Evolutionary conservation across 2,888 invertebrate species (phyloP).

Genomic region (Brachypalpus laphriformis): DNA sequence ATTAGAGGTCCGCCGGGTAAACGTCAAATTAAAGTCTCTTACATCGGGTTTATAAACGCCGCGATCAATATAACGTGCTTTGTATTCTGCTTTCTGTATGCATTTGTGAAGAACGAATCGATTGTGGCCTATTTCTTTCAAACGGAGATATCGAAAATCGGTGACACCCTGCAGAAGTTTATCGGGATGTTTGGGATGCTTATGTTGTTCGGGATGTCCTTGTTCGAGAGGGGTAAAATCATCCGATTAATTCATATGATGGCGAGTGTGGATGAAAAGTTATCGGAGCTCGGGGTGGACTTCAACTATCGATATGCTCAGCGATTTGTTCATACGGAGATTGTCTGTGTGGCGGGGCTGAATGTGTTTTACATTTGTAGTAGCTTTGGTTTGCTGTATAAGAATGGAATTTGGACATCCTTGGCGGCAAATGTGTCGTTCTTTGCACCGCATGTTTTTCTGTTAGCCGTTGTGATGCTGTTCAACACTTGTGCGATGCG

Average conservation of each 20-base stretch:
- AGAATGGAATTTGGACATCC: slow-evolving; percentile 79
- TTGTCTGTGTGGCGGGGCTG: slow-evolving; percentile 76
- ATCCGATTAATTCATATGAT: slow-evolving; percentile 77
- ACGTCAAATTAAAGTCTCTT: slow-evolving; percentile 76
- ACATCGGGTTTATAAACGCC: slow-evolving; percentile 79
- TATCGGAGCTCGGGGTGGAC: slow-evolving; percentile 78
- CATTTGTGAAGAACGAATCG: slow-evolving; percentile 79
- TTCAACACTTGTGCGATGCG: slow-evolving; percentile 78
- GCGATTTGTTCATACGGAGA: slow-evolving; percentile 76
- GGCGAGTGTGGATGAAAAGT: slow-evolving; percentile 76
- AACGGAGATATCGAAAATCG: slow-evolving; percentile 80
- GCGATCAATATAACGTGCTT: slow-evolving; percentile 79
- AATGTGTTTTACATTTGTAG: slow-evolving; percentile 79
- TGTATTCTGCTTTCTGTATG: slow-evolving; percentile 79
- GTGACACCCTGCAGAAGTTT: slow-evolving; percentile 81
- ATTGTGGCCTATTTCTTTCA: slow-evolving; percentile 82
- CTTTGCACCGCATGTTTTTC: slow-evolving; percentile 80
- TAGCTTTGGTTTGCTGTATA: slow-evolving; percentile 78
- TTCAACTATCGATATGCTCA: slow-evolving; percentile 79
- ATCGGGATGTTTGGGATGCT: slow-evolving; percentile 80
- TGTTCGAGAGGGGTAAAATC: slow-evolving; percentile 76
- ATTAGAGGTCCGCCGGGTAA: slow-evolving; percentile 75
- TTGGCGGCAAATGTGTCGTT: slow-evolving; percentile 80
- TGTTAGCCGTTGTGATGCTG: slow-evolving; percentile 79
- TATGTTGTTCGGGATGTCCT: slow-evolving; percentile 78